phyloP scores from a whole-genome alignment of 2,113 vertebrate genomes.

The Tychaedon coryphoeus region DNA sequence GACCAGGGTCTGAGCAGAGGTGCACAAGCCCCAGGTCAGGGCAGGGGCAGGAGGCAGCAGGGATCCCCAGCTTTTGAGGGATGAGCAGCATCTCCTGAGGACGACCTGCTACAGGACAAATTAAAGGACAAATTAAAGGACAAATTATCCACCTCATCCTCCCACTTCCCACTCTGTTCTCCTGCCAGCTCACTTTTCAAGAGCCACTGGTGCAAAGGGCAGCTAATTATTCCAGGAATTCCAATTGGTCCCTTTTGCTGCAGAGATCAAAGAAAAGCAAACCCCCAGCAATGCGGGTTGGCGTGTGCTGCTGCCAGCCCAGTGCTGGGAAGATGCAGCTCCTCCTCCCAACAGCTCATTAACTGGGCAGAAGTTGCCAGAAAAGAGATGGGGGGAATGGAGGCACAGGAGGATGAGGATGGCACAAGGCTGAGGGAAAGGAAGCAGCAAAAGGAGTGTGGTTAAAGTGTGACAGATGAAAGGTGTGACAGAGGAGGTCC shows the following conservation, averaged over 20 bases:
- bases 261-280: conserved; percentile 39
- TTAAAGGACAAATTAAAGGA: conserved; percentile 16
- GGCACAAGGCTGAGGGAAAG: neutral
- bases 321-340: neutral
- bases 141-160: neutral
- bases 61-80: conserved; percentile 1
- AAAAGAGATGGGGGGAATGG: neutral
- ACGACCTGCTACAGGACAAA: neutral
- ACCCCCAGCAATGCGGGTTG: neutral
- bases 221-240: conserved; percentile 34
- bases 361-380: neutral
- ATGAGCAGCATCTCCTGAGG: neutral
- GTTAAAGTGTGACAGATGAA: neutral
- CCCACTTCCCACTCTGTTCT: neutral
- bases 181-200: neutral
- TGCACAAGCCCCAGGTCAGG: neutral
- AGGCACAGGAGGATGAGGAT: neutral
- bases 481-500: neutral
- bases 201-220: conserved; percentile 34
- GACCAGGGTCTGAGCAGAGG: rapidly evolving
- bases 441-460: neutral
- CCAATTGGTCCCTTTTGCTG: conserved; percentile 27
- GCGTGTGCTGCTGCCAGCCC: neutral
- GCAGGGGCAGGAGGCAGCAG: neutral
- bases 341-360: neutral